Conservation (phyloP, 2,113 vertebrate species). For the Proterorhinus semilunaris region DNA sequence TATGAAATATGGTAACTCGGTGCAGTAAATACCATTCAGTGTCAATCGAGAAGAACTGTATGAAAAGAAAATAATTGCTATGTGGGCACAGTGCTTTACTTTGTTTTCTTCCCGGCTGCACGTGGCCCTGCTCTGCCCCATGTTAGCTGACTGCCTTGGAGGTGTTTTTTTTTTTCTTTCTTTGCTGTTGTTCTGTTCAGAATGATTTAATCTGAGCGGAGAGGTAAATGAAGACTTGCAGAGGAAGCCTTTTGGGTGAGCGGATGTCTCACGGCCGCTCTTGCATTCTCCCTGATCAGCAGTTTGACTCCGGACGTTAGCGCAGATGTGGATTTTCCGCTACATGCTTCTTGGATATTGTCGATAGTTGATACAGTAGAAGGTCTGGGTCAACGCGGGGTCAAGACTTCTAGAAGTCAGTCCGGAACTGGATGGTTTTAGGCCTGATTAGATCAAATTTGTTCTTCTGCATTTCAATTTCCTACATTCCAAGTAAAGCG, state of each 20-base stretch:
- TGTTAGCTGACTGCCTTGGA: conserved; percentile 6
- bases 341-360: conserved; percentile 40
- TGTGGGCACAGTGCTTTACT: not conserved
- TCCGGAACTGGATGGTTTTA: conserved; percentile 10
- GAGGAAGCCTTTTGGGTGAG: conserved; percentile 38
- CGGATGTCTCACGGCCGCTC: conserved; percentile 29
- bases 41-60: no score
- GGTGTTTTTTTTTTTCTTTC: not conserved
- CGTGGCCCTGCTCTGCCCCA: conserved; percentile 15
- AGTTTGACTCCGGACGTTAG: conserved; percentile 47
- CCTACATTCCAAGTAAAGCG: no score
- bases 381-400: conserved; percentile 39
- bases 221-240: conserved; percentile 44
- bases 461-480: no score
- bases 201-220: conserved; percentile 49
- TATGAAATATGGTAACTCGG: no score
- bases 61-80: no score
- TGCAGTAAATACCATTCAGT: no score
- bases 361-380: conserved; percentile 14
- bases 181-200: conserved; percentile 12
- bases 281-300: conserved; percentile 26
- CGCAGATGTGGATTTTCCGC: conserved; percentile 34
- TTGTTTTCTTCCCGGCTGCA: conserved; percentile 7
- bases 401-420: not conserved
- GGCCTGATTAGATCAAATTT: no score